Conservation (phyloP, 2,797 vertebrate genomes). For the Silurus lanzhouensis region DNA sequence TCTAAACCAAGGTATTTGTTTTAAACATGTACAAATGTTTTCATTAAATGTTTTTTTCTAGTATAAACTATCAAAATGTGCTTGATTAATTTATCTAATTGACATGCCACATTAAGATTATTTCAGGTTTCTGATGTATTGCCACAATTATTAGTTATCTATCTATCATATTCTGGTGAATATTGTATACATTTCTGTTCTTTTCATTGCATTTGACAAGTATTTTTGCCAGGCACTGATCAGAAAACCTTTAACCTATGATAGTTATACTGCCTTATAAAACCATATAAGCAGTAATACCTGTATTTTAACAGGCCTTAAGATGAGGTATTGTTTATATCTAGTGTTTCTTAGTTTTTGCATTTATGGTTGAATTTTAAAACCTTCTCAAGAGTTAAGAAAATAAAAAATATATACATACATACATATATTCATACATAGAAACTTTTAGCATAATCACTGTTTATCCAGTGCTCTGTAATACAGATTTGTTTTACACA, state of each 20-base stretch:
- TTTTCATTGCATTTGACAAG: neutral
- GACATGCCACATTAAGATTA: neutral
- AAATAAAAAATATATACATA: neutral
- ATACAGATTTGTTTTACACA: neutral
- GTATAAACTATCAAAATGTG: neutral
- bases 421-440: neutral
- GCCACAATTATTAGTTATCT: neutral
- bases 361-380: neutral
- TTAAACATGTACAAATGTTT: neutral
- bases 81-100: neutral
- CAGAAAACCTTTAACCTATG: too few species aligned
- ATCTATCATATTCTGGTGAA: neutral
- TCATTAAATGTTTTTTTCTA: neutral
- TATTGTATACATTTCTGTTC: neutral
- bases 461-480: neutral
- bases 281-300: neutral
- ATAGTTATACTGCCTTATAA: neutral
- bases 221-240: neutral
- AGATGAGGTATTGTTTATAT: neutral
- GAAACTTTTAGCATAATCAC: neutral
- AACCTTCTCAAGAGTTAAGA: neutral
- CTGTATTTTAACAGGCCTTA: neutral
- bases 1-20: neutral
- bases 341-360: neutral
- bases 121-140: neutral